These are phyloP conservation scores for Drosophila micromelanica DNA, from an alignment of 1,140 invertebrate species.

Conservation along the genomic window DNA sequence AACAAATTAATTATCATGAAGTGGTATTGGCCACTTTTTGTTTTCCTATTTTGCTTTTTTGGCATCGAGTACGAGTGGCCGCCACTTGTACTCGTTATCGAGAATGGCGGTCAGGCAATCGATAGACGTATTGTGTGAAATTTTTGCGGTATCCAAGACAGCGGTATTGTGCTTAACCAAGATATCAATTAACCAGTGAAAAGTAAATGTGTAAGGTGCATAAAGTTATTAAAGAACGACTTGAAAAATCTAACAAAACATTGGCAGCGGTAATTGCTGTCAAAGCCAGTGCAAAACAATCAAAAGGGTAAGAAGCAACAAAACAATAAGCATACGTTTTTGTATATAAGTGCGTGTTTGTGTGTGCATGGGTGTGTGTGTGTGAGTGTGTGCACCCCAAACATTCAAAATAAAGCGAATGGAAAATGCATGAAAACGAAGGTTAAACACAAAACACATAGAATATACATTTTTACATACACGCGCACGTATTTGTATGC, in stretches of 20 bases:
- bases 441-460: constrained; percentile 33
- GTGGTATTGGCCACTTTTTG: too few species aligned
- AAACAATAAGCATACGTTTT: constrained; percentile 6
- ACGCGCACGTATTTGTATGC: constrained; percentile 1
- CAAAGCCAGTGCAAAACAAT: constrained; percentile 12
- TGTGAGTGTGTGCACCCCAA: constrained; percentile 21
- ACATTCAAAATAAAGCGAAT: constrained; percentile 31
- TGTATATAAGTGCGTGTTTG: background rate
- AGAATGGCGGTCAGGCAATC: background rate
- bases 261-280: background rate
- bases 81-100: constrained; percentile 22
- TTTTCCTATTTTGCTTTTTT: too few species aligned
- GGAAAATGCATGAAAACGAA: constrained; percentile 33
- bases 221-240: constrained; percentile 2
- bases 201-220: constrained; percentile 13
- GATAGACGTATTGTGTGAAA: constrained; percentile 18
- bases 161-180: constrained; percentile 27
- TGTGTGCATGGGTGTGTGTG: constrained; percentile 2
- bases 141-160: constrained; percentile 38
- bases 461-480: constrained; percentile 13
- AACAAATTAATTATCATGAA: too few species aligned
- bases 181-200: constrained; percentile 27
- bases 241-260: background rate
- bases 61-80: constrained; percentile 2
- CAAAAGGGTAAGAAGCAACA: constrained; percentile 9